These are phyloP conservation scores for Coelopa pilipes DNA, from an alignment of 2,888 invertebrate species.

Conservation along the genomic window DNA sequence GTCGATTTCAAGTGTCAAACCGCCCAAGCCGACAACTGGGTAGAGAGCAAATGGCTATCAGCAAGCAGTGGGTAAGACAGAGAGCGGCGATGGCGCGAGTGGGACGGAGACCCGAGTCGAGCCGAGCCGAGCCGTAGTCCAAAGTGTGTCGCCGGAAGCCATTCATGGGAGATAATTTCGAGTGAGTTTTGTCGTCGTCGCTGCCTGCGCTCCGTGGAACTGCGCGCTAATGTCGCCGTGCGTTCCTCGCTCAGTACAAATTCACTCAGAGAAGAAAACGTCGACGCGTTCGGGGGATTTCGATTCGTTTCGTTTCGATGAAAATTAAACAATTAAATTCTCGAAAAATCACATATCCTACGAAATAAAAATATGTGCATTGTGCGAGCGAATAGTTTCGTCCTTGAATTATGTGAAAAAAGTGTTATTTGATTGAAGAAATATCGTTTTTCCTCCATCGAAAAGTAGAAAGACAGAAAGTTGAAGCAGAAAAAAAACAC, in stretches of 20 bases:
- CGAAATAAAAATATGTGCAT: background rate
- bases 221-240: constrained; percentile 5
- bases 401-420: background rate
- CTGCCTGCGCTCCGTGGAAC: background rate
- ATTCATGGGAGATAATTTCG: constrained; percentile 19
- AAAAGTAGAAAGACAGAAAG: background rate
- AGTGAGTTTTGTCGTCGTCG: background rate
- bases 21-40: too few species aligned
- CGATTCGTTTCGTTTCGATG: background rate
- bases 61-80: too few species aligned
- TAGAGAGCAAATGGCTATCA: too few species aligned
- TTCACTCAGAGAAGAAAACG: constrained; percentile 43
- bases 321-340: background rate
- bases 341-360: background rate
- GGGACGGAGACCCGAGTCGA: too few species aligned
- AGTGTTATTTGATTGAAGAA: background rate
- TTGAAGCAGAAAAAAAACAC: background rate
- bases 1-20: too few species aligned
- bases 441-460: background rate
- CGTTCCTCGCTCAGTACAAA: constrained; percentile 28
- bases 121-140: too few species aligned
- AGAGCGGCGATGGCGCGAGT: too few species aligned
- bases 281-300: constrained; percentile 44
- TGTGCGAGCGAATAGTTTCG: background rate
- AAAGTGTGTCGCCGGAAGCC: constrained; percentile 23